These are phyloP conservation scores for Leptodactylus fuscus DNA, from an alignment of 2,113 vertebrate genomes.

Conservation along the genomic window DNA sequence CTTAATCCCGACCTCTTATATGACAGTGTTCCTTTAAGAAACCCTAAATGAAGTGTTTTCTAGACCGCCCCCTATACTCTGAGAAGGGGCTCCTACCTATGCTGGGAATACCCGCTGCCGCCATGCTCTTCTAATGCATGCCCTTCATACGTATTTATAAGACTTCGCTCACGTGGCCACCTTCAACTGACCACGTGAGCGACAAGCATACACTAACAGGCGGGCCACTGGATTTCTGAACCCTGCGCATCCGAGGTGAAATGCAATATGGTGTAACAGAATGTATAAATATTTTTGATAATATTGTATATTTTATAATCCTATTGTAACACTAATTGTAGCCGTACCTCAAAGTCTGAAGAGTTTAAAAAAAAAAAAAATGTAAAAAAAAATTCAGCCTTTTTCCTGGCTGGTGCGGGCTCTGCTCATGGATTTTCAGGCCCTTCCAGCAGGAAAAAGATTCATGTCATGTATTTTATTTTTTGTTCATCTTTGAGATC, in stretches of 20 bases:
- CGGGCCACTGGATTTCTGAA: conserved; percentile 75
- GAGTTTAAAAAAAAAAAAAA: conserved; percentile 48
- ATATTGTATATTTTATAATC: conserved; percentile 80
- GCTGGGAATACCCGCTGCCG: not conserved
- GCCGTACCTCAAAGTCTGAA: conserved; percentile 79
- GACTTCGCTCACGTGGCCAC: conserved; percentile 71
- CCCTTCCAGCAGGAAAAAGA: conserved; percentile 55
- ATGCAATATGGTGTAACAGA: conserved; percentile 80
- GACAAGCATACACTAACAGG: conserved; percentile 64
- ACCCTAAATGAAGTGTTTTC: conserved; percentile 7
- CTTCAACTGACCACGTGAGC: conserved; percentile 72
- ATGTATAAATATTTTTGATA: conserved; percentile 86
- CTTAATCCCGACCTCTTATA: not conserved
- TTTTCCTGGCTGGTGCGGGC: conserved; percentile 63
- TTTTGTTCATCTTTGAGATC: not conserved
- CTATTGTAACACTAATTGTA: conserved; percentile 78
- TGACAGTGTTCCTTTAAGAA: not conserved
- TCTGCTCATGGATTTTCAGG: conserved; percentile 60
- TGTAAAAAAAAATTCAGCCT: not conserved
- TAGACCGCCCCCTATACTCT: not conserved
- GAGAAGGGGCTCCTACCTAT: conserved; percentile 30
- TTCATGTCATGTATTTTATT: not conserved
- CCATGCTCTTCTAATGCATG: conserved; percentile 70
- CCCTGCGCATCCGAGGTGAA: conserved; percentile 74
- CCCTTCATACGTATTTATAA: conserved; percentile 76